Base-by-base conservation (phyloP, 2,888 invertebrate species). In the Lasioglossum figueresi region DNA sequence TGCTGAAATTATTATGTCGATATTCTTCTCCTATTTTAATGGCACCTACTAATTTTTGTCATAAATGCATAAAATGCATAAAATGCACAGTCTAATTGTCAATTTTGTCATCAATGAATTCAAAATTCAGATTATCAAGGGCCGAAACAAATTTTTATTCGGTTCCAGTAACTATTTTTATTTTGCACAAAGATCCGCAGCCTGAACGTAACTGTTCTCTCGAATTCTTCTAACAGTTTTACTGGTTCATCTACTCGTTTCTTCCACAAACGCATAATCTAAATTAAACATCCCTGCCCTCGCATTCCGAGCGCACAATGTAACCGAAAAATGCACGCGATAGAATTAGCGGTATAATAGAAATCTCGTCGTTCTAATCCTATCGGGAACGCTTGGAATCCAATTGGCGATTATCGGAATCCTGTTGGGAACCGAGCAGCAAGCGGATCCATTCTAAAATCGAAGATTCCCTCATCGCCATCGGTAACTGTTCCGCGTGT, bases 381-480 rank as follows among this genome's bases (percentile, higher is more conserved):
- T 27, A 59, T 59, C 59, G 59, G 27, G 27, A 59, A 59, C 59
- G 59, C 27, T 27, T 59, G 59, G 59, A 59, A 59, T 59, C 27
- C 5, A 27, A 27, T 59, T 27, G 59, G 27, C 59, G 59, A 59
- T 59, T 14, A 12, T 59, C 27, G 59, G 59, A 59, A 59, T 59
- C 27, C 27, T 59, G 27, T 59, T 14, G n/a, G 14, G 59, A 14
- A 14, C 14, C 27, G 27, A 12, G 27, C 4, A 27, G n/a, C 14
- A 5, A 27, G 59, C 27, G 59, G 27, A 14, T 59, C 27, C 59
- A 27, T 59, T 59, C 27, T 59, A 59, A 59, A 59, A 59, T 66
- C 66, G 16, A 66, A 31, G 66, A 66, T 66, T 66, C 66, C 66
- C 66, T 66, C 66, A 66, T 34, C 63, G 16, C 19, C 63, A 34